Percentiles rank a stretch among this genome's conserved stretches.
Conservation (phyloP, 30 jellyfish, hydroid and myxozoan species). For the Aurelia sp. region DNA sequence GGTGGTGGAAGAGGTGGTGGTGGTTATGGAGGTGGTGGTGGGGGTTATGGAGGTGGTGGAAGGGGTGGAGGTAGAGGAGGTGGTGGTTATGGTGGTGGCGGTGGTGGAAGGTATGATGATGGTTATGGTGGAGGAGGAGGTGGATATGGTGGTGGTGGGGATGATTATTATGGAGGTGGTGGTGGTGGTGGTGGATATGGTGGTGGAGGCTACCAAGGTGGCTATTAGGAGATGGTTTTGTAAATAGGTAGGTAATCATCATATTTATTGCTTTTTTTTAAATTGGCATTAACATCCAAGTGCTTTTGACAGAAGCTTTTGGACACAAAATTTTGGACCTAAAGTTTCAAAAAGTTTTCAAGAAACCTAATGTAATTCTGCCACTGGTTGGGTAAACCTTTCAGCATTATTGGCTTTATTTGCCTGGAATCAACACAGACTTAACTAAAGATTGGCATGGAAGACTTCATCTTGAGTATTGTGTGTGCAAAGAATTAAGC, state of each 20-base stretch:
- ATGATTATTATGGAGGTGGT: conserved; percentile 39
- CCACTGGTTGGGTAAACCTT: no score
- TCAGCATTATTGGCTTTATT: no score
- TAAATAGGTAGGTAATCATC: conserved; percentile 24
- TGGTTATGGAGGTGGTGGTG: conserved; percentile 57
- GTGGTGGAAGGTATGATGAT: conserved; percentile 18
- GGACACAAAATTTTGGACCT: no score
- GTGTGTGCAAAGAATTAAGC: no score
- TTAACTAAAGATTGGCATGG: no score
- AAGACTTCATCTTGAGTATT: no score
- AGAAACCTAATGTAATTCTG: no score
- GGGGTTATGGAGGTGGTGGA: conserved; percentile 77
- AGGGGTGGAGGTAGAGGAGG: conserved; percentile 78
- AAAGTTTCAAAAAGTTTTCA: no score
- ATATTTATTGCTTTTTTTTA: not conserved
- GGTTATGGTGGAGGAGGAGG: conserved; percentile 42
- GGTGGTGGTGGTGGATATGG: conserved; percentile 50
- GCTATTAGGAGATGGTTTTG: conserved; percentile 5
- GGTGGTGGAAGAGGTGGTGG: conserved; percentile 73
- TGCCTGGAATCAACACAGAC: no score
- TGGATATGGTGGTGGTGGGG: conserved; percentile 38
- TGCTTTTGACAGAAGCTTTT: no score
- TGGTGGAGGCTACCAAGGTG: conserved; percentile 48
- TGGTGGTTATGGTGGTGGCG: conserved; percentile 69
- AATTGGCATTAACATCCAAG: no score